These are phyloP conservation scores for Xerus rutilus DNA, from an alignment of 2,797 vertebrate species.

Conservation along the genomic window DNA sequence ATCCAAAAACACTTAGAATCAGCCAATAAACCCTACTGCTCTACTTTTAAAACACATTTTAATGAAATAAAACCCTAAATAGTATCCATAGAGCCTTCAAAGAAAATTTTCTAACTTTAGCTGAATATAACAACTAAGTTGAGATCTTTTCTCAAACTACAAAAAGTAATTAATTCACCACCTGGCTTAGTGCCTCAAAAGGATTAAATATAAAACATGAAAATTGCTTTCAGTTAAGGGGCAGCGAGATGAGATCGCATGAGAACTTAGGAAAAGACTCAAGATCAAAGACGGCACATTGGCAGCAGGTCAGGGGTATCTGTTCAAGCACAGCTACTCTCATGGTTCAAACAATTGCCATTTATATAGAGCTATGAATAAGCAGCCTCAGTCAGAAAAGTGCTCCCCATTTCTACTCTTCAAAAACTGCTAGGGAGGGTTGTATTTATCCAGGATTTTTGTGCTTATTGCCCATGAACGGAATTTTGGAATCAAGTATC, in stretches of 20 bases:
- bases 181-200: conserved; percentile 79
- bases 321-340: conserved; percentile 55
- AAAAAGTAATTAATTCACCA: conserved; percentile 79
- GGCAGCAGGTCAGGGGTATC: conserved; percentile 68
- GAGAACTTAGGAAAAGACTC: conserved; percentile 71
- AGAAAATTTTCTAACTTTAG: conserved; percentile 66
- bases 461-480: background rate
- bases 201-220: conserved; percentile 82
- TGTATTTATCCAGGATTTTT: background rate
- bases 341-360: conserved; percentile 4
- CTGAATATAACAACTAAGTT: conserved; percentile 70
- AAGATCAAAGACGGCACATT: conserved; percentile 65
- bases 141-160: conserved; percentile 73
- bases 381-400: conserved; percentile 4
- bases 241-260: conserved; percentile 67
- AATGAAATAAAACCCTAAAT: conserved; percentile 65
- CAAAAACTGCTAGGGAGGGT: background rate
- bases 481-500: conserved; percentile 36
- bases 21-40: background rate
- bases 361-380: conserved; percentile 38
- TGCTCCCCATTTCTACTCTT: background rate
- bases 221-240: conserved; percentile 79
- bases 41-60: conserved; percentile 36
- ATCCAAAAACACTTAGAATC: conserved; percentile 35
- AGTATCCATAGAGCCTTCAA: conserved; percentile 8